A percentile compares a stretch with the other conserved stretches of the same genome.
These are phyloP conservation scores for Drosophila melanica DNA, from an alignment of 1,140 invertebrate species.

Conservation along the genomic window DNA sequence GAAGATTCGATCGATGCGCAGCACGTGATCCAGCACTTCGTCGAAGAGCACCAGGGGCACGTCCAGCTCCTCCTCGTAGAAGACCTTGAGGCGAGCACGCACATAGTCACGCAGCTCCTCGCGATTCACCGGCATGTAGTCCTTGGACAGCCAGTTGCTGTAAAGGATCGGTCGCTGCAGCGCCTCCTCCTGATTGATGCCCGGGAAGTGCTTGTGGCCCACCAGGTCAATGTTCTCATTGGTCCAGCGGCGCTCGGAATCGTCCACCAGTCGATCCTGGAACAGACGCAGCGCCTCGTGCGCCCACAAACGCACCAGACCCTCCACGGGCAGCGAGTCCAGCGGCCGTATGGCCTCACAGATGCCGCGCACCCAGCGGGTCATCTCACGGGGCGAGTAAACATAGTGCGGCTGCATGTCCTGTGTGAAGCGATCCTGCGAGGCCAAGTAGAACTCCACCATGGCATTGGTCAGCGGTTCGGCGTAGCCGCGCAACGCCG, in stretches of 20 bases:
- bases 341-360: slow-evolving; percentile 98
- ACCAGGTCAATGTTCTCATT: slow-evolving; percentile 98
- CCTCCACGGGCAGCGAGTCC: slow-evolving; percentile 95
- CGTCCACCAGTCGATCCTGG: slow-evolving; percentile 98
- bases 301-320: slow-evolving; percentile 98
- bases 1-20: slow-evolving; percentile 99
- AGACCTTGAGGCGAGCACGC: slow-evolving; percentile 98
- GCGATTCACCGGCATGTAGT: slow-evolving; percentile 98
- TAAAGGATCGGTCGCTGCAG: slow-evolving; percentile 94
- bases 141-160: slow-evolving; percentile 99
- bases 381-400: slow-evolving; percentile 99
- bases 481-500: slow-evolving; percentile 94
- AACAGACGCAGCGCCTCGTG: slow-evolving; percentile 99
- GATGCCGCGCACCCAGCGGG: slow-evolving; percentile 99
- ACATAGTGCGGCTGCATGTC: slow-evolving; percentile 99
- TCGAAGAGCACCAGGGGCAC: slow-evolving; percentile 99
- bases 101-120: slow-evolving; percentile 98
- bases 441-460: slow-evolving; percentile 99
- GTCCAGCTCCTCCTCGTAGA: slow-evolving; percentile 99
- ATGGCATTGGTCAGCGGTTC: slow-evolving; percentile 99
- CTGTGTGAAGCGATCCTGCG: slow-evolving; percentile 99
- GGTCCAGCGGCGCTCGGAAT: slow-evolving; percentile 97
- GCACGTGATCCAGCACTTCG: slow-evolving; percentile 98
- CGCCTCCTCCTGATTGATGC: slow-evolving; percentile 93
- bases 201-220: slow-evolving; percentile 97